These are phyloP conservation scores for Apodemus agrarius DNA, from an alignment of 2,797 vertebrate species.

Conservation along the genomic window DNA sequence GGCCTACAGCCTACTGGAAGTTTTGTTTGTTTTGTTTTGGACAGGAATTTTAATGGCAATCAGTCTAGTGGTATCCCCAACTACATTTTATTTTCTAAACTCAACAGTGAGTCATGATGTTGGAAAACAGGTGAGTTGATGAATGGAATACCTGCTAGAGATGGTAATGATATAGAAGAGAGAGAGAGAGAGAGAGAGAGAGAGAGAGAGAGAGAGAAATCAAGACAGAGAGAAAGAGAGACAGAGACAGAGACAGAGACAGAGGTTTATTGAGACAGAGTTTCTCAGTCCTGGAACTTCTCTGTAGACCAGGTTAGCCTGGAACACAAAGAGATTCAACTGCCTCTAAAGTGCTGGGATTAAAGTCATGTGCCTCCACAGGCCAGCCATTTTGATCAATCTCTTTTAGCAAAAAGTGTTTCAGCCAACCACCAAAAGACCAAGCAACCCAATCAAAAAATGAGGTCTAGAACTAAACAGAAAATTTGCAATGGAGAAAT, in stretches of 20 bases:
- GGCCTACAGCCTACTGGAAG: not conserved
- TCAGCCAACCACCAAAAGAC: no score
- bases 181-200: no score
- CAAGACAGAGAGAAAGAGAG: no score
- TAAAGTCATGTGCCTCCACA: not conserved
- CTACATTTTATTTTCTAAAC: not conserved
- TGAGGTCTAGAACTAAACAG: no score
- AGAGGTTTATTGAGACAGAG: not conserved
- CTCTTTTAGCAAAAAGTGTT: not conserved
- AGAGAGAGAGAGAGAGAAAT: no score
- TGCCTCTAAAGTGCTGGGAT: not conserved
- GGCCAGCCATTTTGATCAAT: not conserved
- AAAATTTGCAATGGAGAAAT: no score
- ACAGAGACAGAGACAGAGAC: no score
- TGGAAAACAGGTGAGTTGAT: not conserved
- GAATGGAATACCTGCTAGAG: not conserved
- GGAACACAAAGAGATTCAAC: not conserved
- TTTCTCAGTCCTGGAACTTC: not conserved
- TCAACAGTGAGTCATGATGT: not conserved
- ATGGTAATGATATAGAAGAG: no score
- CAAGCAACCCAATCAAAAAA: no score
- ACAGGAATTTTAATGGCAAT: slow-evolving; percentile 2
- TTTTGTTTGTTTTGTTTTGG: not conserved
- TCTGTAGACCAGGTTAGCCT: not conserved
- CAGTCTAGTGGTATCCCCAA: not conserved